Conservation (phyloP, 2,797 vertebrate species). For the Gymnoscopelus microlampas region DNA sequence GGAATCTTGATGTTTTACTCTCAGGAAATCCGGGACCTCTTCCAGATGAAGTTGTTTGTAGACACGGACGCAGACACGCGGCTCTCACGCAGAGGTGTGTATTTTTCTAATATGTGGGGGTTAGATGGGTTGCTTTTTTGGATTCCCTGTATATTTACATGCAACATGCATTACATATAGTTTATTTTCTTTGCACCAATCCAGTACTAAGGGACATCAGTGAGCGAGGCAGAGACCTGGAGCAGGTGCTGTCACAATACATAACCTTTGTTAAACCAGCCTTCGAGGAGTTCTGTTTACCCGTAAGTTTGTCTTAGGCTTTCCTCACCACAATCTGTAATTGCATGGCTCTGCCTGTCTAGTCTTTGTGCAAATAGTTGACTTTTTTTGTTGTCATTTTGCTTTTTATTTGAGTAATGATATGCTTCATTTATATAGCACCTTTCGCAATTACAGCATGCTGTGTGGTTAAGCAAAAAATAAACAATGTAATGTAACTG, state of each 20-base stretch:
- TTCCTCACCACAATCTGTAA: too few species aligned
- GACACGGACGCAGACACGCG: slow-evolving; percentile 96
- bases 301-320: slow-evolving; percentile 81
- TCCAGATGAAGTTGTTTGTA: slow-evolving; percentile 99
- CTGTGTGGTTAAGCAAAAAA: too few species aligned
- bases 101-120: slow-evolving; percentile 11
- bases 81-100: slow-evolving; percentile 87
- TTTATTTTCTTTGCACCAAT: slow-evolving; percentile 13
- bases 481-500: background rate
- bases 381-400: too few species aligned
- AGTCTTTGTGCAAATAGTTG: too few species aligned
- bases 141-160: background rate
- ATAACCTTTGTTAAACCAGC: slow-evolving; percentile 98
- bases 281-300: slow-evolving; percentile 98
- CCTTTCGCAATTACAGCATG: too few species aligned
- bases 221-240: slow-evolving; percentile 91
- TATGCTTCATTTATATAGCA: background rate
- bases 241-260: slow-evolving; percentile 94
- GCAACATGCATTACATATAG: background rate
- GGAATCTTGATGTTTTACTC: slow-evolving; percentile 97
- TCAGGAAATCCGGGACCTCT: slow-evolving; percentile 94
- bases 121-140: background rate
- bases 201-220: slow-evolving; percentile 94
- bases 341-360: background rate
- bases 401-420: too few species aligned